phyloP scores from a whole-genome alignment of 1,140 invertebrate species.

The Zaprionus lachaisei region DNA sequence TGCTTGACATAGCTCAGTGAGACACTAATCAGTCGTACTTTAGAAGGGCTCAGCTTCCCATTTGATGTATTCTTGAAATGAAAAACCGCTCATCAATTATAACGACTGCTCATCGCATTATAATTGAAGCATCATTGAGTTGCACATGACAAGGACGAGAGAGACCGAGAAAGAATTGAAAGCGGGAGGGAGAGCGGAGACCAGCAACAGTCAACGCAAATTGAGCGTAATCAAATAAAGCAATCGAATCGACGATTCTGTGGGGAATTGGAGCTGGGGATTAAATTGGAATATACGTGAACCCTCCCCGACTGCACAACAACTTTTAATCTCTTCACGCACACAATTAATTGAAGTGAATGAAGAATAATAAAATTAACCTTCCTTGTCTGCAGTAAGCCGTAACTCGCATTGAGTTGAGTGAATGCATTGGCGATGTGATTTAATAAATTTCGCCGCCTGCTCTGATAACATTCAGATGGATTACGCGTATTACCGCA shows the following conservation, averaged over 20 bases:
- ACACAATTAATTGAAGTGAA: constrained; percentile 41
- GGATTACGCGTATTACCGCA: constrained; percentile 15
- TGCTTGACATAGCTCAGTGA: background rate
- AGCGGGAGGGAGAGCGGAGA: background rate
- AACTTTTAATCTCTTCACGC: constrained; percentile 37
- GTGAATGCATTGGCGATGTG: constrained; percentile 2
- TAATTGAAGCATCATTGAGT: constrained; percentile 69
- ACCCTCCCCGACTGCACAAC: background rate
- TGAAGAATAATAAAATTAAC: constrained; percentile 19
- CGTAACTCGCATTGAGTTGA: background rate
- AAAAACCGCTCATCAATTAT: constrained; percentile 66
- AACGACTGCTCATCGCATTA: constrained; percentile 62
- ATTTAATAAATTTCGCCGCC: constrained; percentile 7
- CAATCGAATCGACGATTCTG: constrained; percentile 11
- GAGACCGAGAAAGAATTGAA: background rate
- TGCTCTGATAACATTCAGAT: background rate
- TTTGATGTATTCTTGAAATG: constrained; percentile 42
- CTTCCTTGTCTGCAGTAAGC: background rate
- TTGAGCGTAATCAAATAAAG: constrained; percentile 68
- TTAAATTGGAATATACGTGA: constrained; percentile 1
- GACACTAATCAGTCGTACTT: constrained; percentile 7
- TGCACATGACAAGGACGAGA: constrained; percentile 42
- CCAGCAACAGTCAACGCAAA: constrained; percentile 40
- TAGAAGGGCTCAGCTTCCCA: background rate
- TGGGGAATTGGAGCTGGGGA: background rate